These are phyloP conservation scores for Pitangus sulphuratus DNA, from an alignment of 2,797 vertebrate genomes.

Conservation along the genomic window DNA sequence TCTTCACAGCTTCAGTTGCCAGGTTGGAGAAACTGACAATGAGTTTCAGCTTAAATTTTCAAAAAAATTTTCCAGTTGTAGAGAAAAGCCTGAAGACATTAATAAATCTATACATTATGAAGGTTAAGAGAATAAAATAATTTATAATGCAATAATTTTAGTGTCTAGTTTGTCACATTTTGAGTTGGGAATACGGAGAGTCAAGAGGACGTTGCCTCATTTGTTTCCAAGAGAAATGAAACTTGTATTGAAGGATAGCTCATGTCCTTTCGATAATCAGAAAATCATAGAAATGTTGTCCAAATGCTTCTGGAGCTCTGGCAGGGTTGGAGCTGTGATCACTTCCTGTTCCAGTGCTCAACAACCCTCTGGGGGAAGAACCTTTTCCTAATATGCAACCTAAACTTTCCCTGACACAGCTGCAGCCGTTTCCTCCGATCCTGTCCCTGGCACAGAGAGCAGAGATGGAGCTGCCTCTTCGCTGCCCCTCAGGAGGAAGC, in stretches of 20 bases:
- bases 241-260: accelerated
- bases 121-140: background rate
- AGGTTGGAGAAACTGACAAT: background rate
- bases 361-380: background rate
- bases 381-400: background rate
- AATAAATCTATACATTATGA: background rate
- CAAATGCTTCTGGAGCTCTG: background rate
- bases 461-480: background rate
- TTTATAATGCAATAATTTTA: background rate
- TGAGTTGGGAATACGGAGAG: background rate
- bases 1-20: background rate
- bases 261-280: accelerated
- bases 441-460: background rate
- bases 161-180: background rate
- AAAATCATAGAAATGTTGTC: background rate
- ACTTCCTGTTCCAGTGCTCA: background rate
- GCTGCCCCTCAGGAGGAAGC: background rate
- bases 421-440: background rate
- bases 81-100: background rate
- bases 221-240: background rate
- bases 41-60: background rate
- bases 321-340: background rate
- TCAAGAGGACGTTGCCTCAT: background rate
- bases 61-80: background rate
- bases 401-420: too few relatives aligned